Evolutionary conservation across 2,113 vertebrate genomes (phyloP).

Genomic region (Ancistrus triradiatus): DNA sequence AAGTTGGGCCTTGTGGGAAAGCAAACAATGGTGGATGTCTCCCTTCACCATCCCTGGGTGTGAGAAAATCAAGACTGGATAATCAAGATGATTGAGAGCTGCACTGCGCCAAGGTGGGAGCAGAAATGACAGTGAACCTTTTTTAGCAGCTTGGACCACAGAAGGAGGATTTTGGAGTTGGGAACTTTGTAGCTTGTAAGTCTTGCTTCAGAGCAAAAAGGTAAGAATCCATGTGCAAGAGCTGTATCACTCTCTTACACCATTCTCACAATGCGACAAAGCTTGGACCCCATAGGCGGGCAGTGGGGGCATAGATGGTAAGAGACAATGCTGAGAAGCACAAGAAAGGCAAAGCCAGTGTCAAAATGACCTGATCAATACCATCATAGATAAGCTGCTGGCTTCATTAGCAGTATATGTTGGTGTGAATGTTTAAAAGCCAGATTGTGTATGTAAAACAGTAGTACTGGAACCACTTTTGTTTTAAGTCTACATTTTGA

Average conservation of each 20-base stretch:
- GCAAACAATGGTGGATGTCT: conserved; percentile 35
- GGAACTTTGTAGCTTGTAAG: conserved; percentile 31
- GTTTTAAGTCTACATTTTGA: too few relatives aligned
- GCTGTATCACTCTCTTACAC: conserved; percentile 12
- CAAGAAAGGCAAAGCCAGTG: not conserved
- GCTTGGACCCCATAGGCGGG: conserved; percentile 2
- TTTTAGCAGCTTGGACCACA: conserved; percentile 37
- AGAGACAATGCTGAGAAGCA: too few relatives aligned
- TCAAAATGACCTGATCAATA: conserved; percentile 4
- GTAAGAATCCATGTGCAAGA: conserved; percentile 32
- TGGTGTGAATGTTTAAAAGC: too few relatives aligned
- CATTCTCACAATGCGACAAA: conserved; percentile 36
- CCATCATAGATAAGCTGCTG: conserved; percentile 6
- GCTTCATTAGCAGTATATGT: too few relatives aligned
- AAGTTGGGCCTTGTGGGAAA: conserved; percentile 35
- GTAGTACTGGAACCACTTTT: too few relatives aligned
- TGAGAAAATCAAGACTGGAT: conserved; percentile 20
- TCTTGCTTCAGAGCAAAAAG: conserved; percentile 40
- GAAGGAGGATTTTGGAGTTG: conserved; percentile 38
- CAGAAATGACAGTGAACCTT: conserved; percentile 32
- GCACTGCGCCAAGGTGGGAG: conserved; percentile 47
- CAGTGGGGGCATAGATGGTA: not conserved
- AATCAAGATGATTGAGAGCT: conserved; percentile 36
- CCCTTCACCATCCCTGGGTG: not conserved
- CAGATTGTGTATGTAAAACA: too few relatives aligned